Evolutionary conservation across 2,113 vertebrate genomes (phyloP), one percentile per base, ranked within the genome.

Genomic region (Oxyura jamaicensis): DNA sequence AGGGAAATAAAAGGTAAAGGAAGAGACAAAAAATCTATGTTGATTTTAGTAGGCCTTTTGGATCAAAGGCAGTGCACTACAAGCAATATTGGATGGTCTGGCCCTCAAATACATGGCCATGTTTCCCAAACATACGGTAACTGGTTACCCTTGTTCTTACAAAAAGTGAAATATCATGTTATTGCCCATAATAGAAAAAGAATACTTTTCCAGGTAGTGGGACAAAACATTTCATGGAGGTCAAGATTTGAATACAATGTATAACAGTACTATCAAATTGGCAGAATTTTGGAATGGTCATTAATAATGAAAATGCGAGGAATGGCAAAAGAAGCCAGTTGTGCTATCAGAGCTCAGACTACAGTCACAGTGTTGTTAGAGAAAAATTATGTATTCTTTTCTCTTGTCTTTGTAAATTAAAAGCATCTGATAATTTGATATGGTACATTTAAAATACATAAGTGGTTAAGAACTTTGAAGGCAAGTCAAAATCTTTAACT

Each of bases 351-450:
- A 69, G 41, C 10, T 58, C 72, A 83, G 26, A 41, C 26, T 58
- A 25, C 2, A 44, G 20, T 62, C 16, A 7, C 12, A 44, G 11
- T 48, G 21, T 11, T 77, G 25, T 31, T 35, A 42, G 28, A 69
- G 7, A 62, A 89, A 88, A 95, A 88, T 28, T 25, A 75, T 65
- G 35, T 59, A 39, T 86, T 92, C 7, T 92, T 91, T 74, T 86
- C 46, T 92, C 7, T 92, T 91, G 71, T 86, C 46, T 41, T 80
- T 69, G 35, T 69, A 86, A 88, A 86, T 18, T 46, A 18, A 83
- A 90, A 80, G 1, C 1, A 56, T 25, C 3, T 0, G 22, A 33
- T 59, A 28, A 0, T 56, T 66, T 66, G 20, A 28, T 48, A 60
- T 21, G 10, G 8, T 13, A 25, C 7, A 44, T 68, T 76, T 86